phyloP scores from a whole-genome alignment of 2,113 vertebrate genomes.

The Monarcha castaneiventris region DNA sequence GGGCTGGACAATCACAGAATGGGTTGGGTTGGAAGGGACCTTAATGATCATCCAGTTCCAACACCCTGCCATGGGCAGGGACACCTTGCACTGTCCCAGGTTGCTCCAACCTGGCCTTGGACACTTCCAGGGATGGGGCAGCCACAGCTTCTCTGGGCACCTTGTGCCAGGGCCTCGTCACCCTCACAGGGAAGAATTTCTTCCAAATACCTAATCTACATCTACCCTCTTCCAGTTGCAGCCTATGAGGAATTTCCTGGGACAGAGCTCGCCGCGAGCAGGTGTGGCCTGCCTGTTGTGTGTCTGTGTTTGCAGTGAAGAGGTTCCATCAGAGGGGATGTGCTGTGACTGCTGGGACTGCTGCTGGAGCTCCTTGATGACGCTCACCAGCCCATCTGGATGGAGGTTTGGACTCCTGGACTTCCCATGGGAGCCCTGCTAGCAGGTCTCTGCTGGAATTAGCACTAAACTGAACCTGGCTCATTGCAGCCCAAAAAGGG shows the following conservation, averaged over 20 bases:
- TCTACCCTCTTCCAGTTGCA: background rate
- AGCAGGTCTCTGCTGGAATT: background rate
- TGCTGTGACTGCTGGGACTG: background rate
- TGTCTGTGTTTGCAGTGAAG: background rate
- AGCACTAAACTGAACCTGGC: background rate
- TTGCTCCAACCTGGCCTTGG: background rate
- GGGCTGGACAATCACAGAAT: background rate
- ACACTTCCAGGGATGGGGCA: background rate
- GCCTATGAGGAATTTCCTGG: background rate
- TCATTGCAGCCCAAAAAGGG: background rate
- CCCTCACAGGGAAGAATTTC: background rate
- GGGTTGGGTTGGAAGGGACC: background rate
- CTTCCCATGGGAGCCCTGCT: background rate
- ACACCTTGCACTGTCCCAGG: background rate
- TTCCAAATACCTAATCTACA: background rate
- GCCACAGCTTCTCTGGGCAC: background rate
- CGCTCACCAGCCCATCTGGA: rapidly evolving
- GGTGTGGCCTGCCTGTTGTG: background rate
- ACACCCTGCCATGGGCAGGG: background rate
- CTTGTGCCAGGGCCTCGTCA: background rate
- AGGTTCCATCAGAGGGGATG: background rate
- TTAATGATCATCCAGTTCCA: background rate
- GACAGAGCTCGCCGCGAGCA: background rate
- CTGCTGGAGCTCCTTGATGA: background rate
- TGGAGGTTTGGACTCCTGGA: background rate